Conservation (phyloP, 1,140 invertebrate genomes). For the Caenorhabditis tropicalis region DNA sequence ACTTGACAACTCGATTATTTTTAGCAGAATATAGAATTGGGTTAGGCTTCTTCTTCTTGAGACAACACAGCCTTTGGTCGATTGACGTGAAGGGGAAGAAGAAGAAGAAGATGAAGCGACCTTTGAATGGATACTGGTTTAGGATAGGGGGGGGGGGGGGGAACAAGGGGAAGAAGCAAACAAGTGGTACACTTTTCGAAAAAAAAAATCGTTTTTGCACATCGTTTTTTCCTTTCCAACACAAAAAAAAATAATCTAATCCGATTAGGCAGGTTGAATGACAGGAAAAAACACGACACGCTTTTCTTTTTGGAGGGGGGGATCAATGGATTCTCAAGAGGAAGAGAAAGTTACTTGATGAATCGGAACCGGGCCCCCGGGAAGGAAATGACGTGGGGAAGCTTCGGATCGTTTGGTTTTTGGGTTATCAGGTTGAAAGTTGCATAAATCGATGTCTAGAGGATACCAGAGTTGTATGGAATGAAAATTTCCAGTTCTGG, state of each 20-base stretch:
- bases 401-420: neutral
- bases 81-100: neutral
- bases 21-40: neutral
- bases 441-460: too few species aligned
- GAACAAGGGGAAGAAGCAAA: too few species aligned
- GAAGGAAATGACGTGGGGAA: neutral
- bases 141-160: too few species aligned
- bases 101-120: neutral
- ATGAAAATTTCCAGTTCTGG: too few species aligned
- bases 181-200: neutral
- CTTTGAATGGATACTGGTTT: constrained; percentile 20
- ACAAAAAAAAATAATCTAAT: too few species aligned
- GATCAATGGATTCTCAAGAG: neutral
- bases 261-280: constrained; percentile 19
- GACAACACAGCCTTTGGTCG: neutral
- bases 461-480: too few species aligned
- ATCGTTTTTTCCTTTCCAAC: too few species aligned
- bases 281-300: neutral
- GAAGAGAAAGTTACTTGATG: constrained; percentile 10
- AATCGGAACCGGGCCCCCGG: neutral
- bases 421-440: neutral
- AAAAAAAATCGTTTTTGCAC: neutral
- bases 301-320: neutral
- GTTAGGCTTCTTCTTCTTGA: neutral
- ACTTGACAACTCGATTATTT: constrained; percentile 24